These are phyloP conservation scores for Limenitis camilla DNA, from an alignment of 2,888 invertebrate genomes.

Conservation along the genomic window DNA sequence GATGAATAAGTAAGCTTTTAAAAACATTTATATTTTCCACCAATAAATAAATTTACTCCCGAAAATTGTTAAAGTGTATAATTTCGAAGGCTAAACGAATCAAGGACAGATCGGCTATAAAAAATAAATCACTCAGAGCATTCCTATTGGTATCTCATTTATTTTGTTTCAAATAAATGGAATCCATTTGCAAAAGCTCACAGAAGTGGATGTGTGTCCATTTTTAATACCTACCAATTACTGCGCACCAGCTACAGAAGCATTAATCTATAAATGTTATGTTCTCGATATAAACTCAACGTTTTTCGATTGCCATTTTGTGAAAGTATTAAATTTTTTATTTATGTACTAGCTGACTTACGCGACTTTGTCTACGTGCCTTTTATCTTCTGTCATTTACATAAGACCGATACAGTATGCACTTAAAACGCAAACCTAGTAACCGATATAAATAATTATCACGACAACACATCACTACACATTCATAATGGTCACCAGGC, in stretches of 20 bases:
- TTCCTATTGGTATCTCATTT: slow-evolving; percentile 16
- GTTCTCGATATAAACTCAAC: slow-evolving; percentile 8
- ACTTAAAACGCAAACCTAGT: no score
- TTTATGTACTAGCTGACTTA: no score
- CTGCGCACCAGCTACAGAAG: slow-evolving; percentile 9
- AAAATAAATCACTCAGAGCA: slow-evolving; percentile 8
- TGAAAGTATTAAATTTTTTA: neutral
- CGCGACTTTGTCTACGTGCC: no score
- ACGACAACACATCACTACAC: no score
- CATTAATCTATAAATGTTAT: slow-evolving; percentile 14
- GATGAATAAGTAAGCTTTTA: no score
- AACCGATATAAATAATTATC: no score
- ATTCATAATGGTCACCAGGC: no score
- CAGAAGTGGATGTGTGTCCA: slow-evolving; percentile 16
- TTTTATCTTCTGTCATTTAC: no score
- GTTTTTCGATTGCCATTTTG: neutral
- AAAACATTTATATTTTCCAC: no score
- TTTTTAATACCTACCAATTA: slow-evolving; percentile 18
- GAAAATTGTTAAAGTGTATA: no score
- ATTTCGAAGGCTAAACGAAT: neutral
- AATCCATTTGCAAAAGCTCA: slow-evolving; percentile 18
- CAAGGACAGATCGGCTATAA: neutral
- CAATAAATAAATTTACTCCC: no score
- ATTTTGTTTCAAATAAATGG: slow-evolving; percentile 21
- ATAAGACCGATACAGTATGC: no score